Evolutionary conservation across 2,888 invertebrate species (phyloP).

Genomic region (Mesodorylaimus sp.): DNA sequence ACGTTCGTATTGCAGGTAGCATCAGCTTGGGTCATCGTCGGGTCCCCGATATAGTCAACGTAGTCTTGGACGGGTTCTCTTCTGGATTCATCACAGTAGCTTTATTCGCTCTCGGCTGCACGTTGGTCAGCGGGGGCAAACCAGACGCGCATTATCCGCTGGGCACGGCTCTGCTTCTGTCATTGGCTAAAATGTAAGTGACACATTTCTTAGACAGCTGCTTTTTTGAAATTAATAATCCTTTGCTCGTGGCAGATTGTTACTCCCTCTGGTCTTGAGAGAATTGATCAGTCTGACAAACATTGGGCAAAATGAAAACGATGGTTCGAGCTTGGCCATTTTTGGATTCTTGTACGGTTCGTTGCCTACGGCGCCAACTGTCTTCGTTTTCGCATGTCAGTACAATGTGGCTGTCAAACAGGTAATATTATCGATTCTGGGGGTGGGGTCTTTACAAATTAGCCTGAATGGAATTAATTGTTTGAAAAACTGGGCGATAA

Average conservation of each 20-base stretch:
- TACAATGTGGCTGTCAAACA: constrained; percentile 68
- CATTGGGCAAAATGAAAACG: constrained; percentile 45
- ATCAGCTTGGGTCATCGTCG: neutral
- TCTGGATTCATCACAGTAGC: constrained; percentile 72
- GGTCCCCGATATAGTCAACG: constrained; percentile 13
- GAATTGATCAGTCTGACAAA: constrained; percentile 54
- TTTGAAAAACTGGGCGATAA: no score
- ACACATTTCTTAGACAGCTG: constrained; percentile 5
- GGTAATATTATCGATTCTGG: no score
- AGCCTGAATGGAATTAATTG: no score
- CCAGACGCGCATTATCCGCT: constrained; percentile 56
- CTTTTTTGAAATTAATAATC: neutral
- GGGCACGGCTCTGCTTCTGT: constrained; percentile 63
- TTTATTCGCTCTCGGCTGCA: constrained; percentile 66
- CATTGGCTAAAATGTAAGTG: constrained; percentile 54
- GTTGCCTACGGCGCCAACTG: constrained; percentile 84
- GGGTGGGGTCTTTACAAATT: constrained; percentile 26
- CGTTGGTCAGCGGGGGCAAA: constrained; percentile 75
- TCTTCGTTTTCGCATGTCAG: constrained; percentile 75
- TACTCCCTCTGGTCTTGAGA: constrained; percentile 62
- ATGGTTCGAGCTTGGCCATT: constrained; percentile 62
- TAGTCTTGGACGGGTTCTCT: constrained; percentile 18
- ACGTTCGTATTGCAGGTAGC: constrained; percentile 1
- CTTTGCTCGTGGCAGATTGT: constrained; percentile 34
- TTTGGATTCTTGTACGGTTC: constrained; percentile 89